A percentile compares a stretch with the other conserved stretches of the same genome.
Evolutionary conservation across 2,888 invertebrate species (phyloP).

Genomic region (Holacanthella duospinosa): DNA sequence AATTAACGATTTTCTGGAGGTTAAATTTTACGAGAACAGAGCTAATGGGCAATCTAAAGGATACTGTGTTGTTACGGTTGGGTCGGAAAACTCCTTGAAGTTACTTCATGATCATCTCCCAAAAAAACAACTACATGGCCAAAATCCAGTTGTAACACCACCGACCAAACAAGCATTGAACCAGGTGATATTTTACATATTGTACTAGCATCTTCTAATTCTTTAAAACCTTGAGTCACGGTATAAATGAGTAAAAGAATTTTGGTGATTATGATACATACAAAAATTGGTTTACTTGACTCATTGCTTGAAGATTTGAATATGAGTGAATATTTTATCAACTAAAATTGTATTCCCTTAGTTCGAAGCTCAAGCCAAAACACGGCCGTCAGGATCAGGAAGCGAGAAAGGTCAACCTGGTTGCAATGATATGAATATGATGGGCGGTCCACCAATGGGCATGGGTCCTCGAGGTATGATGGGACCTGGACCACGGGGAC

Average conservation of each 20-base stretch:
- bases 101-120: conserved; percentile 84
- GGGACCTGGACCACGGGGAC: conserved; percentile 47
- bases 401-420: conserved; percentile 22
- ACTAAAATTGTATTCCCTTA: too few relatives aligned
- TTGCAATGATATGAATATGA: conserved; percentile 8
- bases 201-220: neutral
- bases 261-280: neutral
- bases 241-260: neutral
- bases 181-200: conserved; percentile 44
- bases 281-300: too few relatives aligned
- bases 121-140: conserved; percentile 93
- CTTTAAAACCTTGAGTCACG: neutral
- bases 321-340: too few relatives aligned
- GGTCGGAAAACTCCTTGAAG: conserved; percentile 81
- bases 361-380: conserved; percentile 87
- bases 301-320: too few relatives aligned
- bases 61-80: conserved; percentile 89
- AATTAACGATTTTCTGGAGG: conserved; percentile 87
- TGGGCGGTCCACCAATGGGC: conserved; percentile 26
- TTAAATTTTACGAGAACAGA: conserved; percentile 98
- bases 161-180: conserved; percentile 80
- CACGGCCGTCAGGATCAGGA: conserved; percentile 65
- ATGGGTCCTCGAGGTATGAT: conserved; percentile 44
- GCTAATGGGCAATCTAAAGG: conserved; percentile 98
- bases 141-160: conserved; percentile 84